phyloP scores from a whole-genome alignment of 2,797 vertebrate genomes.

The Acanthurus lineatus region DNA sequence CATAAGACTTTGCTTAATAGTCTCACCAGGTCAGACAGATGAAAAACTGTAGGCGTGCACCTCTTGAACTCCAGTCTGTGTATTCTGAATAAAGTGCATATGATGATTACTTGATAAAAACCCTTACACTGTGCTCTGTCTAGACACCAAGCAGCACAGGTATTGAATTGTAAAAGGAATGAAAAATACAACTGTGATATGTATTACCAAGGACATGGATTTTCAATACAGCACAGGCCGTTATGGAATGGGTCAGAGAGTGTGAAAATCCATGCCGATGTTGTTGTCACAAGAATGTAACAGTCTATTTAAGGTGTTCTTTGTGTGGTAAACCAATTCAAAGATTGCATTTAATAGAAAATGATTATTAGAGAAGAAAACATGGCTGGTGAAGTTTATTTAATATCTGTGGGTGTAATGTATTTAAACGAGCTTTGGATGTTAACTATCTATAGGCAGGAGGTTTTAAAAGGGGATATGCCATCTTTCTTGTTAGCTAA shows the following conservation, averaged over 20 bases:
- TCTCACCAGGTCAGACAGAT: constrained; percentile 10
- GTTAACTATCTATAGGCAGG: not conserved
- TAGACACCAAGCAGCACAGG: constrained; percentile 37
- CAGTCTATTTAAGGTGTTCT: not conserved
- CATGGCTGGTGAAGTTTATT: not conserved
- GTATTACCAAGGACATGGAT: constrained; percentile 14
- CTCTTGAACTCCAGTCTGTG: constrained; percentile 23
- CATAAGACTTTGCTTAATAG: constrained; percentile 2
- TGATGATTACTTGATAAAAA: constrained; percentile 32
- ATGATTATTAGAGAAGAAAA: not conserved
- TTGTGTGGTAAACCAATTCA: not conserved
- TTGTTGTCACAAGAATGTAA: not conserved
- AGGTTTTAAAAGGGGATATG: no score
- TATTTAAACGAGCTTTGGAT: not conserved
- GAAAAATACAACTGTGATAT: not conserved
- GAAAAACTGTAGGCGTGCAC: constrained; percentile 18
- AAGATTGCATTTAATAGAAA: not conserved
- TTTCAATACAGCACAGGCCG: not conserved
- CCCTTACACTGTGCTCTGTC: constrained; percentile 20
- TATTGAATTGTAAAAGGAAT: constrained; percentile 12
- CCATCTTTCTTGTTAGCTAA: no score
- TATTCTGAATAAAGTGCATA: constrained; percentile 29
- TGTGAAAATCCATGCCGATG: not conserved
- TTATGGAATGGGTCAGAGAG: not conserved
- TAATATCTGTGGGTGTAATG: constrained; percentile 12